These are phyloP conservation scores for Sarcophaga variegata DNA, from an alignment of 2,888 invertebrate species.

Conservation along the genomic window DNA sequence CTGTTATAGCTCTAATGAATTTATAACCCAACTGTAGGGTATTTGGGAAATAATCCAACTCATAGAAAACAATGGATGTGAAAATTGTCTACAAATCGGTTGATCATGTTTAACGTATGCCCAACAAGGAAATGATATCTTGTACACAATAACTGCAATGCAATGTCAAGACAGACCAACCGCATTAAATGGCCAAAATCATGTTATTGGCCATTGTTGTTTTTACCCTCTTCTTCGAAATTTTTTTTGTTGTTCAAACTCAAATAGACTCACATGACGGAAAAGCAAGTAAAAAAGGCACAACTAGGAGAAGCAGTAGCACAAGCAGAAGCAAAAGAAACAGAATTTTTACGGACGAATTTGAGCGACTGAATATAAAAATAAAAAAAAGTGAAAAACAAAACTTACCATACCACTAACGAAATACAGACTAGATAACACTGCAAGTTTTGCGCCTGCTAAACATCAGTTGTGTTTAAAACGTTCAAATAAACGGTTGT, in stretches of 20 bases:
- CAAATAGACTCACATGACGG: slow-evolving; percentile 42
- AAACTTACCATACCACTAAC: slow-evolving; percentile 62
- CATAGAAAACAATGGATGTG: neutral
- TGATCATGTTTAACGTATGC: slow-evolving; percentile 35
- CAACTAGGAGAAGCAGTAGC: neutral
- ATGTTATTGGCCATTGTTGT: slow-evolving; percentile 39
- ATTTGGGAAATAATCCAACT: neutral
- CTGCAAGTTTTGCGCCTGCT: slow-evolving; percentile 70
- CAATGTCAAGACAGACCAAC: slow-evolving; percentile 46
- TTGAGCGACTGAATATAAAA: slow-evolving; percentile 26
- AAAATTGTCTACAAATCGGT: slow-evolving; percentile 12
- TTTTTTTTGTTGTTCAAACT: slow-evolving; percentile 3
- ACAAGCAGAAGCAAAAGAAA: slow-evolving; percentile 37
- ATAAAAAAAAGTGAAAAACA: slow-evolving; percentile 18
- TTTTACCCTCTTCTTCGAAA: slow-evolving; percentile 1
- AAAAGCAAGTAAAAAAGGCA: slow-evolving; percentile 13
- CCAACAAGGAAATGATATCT: slow-evolving; percentile 64
- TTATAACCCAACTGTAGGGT: neutral
- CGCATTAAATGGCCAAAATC: slow-evolving; percentile 37
- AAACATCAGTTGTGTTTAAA: slow-evolving; percentile 77
- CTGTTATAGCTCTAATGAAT: too few species aligned
- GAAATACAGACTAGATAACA: slow-evolving; percentile 62
- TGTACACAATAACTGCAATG: slow-evolving; percentile 37
- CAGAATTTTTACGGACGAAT: slow-evolving; percentile 35
- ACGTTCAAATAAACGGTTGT: slow-evolving; percentile 78